phyloP scores from a whole-genome alignment of 2,888 invertebrate species.

The Monochamus alternatus region DNA sequence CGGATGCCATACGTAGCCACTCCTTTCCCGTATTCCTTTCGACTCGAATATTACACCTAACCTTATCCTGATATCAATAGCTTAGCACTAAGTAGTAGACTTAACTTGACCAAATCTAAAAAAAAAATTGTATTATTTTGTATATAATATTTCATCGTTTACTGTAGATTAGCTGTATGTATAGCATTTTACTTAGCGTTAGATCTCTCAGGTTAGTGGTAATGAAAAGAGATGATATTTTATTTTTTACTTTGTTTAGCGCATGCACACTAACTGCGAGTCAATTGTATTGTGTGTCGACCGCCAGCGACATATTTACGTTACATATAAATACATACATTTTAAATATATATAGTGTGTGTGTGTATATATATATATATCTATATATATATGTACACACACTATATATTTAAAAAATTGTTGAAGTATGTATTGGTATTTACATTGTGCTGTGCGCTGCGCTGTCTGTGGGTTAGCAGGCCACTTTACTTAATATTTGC shows the following conservation, averaged over 20 bases:
- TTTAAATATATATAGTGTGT: too few species aligned
- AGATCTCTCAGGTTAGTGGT: constrained; percentile 70
- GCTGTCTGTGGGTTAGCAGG: constrained; percentile 62
- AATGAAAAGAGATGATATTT: constrained; percentile 66
- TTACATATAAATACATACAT: constrained; percentile 37
- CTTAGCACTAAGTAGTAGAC: constrained; percentile 69
- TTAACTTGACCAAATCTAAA: constrained; percentile 65
- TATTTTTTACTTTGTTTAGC: constrained; percentile 65
- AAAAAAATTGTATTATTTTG: constrained; percentile 68
- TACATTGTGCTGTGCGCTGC: constrained; percentile 58
- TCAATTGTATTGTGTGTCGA: constrained; percentile 70
- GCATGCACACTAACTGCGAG: constrained; percentile 70
- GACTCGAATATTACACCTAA: constrained; percentile 51
- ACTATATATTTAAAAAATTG: constrained; percentile 40
- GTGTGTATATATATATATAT: not conserved
- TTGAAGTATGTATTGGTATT: constrained; percentile 45
- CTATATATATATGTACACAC: constrained; percentile 29
- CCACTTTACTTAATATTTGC: constrained; percentile 63
- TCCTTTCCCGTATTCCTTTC: constrained; percentile 47
- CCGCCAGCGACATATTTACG: constrained; percentile 63
- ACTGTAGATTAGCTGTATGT: constrained; percentile 72
- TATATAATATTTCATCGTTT: constrained; percentile 70
- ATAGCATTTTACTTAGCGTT: constrained; percentile 72
- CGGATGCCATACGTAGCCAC: constrained; percentile 52
- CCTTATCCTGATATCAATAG: constrained; percentile 54